Percentiles rank a stretch among this genome's conserved stretches.
phyloP scores from a whole-genome alignment of 2,113 vertebrate species.

The Henicopernis longicauda region DNA sequence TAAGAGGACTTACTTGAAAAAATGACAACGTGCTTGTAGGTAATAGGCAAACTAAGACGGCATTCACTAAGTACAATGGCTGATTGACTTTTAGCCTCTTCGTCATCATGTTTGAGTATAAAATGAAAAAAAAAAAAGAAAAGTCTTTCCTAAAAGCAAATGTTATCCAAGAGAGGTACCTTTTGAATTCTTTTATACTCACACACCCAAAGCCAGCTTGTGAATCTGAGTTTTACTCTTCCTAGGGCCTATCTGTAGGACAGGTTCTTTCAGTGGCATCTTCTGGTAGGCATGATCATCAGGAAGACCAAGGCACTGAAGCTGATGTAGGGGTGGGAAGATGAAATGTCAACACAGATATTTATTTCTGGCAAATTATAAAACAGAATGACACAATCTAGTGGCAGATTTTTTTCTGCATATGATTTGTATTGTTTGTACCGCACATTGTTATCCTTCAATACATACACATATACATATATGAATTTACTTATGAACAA shows the following conservation, averaged over 20 bases:
- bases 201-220: neutral
- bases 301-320: fast-evolving
- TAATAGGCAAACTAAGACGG: neutral
- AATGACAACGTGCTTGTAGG: neutral
- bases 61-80: fast-evolving
- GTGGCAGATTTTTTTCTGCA: neutral
- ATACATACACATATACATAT: neutral
- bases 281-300: neutral
- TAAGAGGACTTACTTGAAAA: neutral
- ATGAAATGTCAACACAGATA: neutral
- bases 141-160: neutral
- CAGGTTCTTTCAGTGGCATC: neutral
- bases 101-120: neutral
- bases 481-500: neutral
- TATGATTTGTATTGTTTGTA: neutral
- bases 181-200: neutral
- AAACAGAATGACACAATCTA: neutral
- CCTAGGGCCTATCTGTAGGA: neutral
- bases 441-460: neutral
- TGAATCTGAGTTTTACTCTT: neutral
- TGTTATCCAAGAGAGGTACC: neutral
- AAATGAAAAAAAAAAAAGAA: neutral
- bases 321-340: fast-evolving
- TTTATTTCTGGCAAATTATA: neutral
- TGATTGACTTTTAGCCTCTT: neutral